Evolutionary conservation across 2,888 invertebrate species (phyloP), one percentile per base, ranked within the genome.

Genomic region (Nomada lathburiana): DNA sequence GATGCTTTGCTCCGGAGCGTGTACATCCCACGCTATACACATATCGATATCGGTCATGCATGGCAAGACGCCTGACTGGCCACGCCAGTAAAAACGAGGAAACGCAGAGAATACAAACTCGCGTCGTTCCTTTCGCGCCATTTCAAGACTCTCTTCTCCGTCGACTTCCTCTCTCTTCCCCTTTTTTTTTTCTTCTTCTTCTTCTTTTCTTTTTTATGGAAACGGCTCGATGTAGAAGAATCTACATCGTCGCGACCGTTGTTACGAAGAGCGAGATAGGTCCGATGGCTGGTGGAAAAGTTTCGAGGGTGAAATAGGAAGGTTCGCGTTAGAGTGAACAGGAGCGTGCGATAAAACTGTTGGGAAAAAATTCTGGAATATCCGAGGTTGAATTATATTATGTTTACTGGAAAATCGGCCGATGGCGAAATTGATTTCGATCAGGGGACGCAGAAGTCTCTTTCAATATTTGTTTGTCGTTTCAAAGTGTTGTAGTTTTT

Each of bases 1-100:
- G 87, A 77, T 70, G 84, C 82, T 85, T 88, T 90, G 91, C 89
- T 90, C 88, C 88, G 84, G 86, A 86, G 86, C 89, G 84, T 89
- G 90, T 91, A 85, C 80, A 55, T 70, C 59, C 55, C 68, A 86
- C 89, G 84, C 87, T 84, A 84, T 90, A 92, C 90, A 90, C 92
- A 89, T 93, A 93, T 93, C 92, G 92, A 88, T 91, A 92, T 92
- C 92, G 91, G 90, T 91, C 92, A 92, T 92, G 93, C 93, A 92
- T 92, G 91, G 90, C 89, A 90, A 88, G 89, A 93, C 92, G 93
- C 93, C 92, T 93, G 91, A 91, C 92, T 92, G 92, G 92, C 88
- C 93, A 92, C 91, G 92, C 91, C 91, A 89, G 84, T 90, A 93
- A 93, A 93, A 93, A 93, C 89, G 92, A 92, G 90, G 84, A 91